Base-by-base conservation (phyloP, 2,797 vertebrate genomes). In the Notoglanidium macrostoma region DNA sequence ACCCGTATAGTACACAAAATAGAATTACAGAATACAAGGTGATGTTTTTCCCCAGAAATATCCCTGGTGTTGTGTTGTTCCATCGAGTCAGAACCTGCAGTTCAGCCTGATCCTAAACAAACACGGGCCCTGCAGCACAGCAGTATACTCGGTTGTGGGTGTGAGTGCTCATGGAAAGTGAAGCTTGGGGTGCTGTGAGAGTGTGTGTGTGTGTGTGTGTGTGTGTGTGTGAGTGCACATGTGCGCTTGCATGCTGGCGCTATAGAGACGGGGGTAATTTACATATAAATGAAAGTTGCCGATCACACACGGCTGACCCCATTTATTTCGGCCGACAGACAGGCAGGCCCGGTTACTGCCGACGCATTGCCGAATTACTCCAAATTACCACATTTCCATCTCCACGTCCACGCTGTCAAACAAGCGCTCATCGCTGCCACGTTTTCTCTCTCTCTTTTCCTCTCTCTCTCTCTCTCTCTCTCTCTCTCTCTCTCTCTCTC, bases 201-300 rank as follows among this genome's bases (percentile, higher is more conserved):
- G 35, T 85, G 65, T 85, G 55, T 63, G 83, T 32, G 85, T 74
- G 85, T 87, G 54, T 84, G n/a, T 59, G 84, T 83, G 78, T 86
- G 61, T 83, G 35, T 84, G 72, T 83, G 72, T 59, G 89, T 68
- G 32, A 63, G 83, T 84, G 91, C 84, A 85, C 91, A 88, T 90
- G 91, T 92, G 92, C 87, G 92, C 91, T 92, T 92, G 91, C 92
- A 89, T 77, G 70, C 85, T 73, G 84, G 81, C 86, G 73, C 85
- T 88, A 93, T 92, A 92, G 94, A 93, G 93, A 92, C 88, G 89
- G 92, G 85, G 95, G 95, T 95, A 95, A 96, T 96, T 96, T 96
- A 96, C 96, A 96, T 96, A 96, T 96, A 96, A 96, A 96, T 96
- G 96, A 96, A 96, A 96, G 96, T 96, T 96, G 96, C 95, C 95